A percentile compares a stretch with the other conserved stretches of the same genome.
Conservation (phyloP, 2,113 vertebrate species). For the Myrmecobius fasciatus region DNA sequence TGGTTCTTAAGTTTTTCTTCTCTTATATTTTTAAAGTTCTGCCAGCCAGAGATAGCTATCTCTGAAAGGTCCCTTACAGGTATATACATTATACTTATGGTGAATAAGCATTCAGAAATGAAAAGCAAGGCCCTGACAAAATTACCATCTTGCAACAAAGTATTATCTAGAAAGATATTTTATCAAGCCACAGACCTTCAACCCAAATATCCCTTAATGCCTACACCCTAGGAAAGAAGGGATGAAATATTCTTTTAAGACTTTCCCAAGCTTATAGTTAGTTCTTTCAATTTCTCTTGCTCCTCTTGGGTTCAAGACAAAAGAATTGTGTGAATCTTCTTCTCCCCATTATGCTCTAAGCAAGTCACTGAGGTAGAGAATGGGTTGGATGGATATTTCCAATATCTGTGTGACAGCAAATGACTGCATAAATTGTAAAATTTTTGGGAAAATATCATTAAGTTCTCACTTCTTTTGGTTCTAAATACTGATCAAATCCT, state of each 20-base stretch:
- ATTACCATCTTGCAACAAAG: slow-evolving; percentile 27
- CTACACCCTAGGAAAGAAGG: not conserved
- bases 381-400: slow-evolving; percentile 13
- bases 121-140: slow-evolving; percentile 36
- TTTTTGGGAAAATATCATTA: slow-evolving; percentile 34
- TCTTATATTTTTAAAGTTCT: not conserved
- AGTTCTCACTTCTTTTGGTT: slow-evolving; percentile 43
- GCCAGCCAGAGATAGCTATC: not conserved
- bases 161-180: slow-evolving; percentile 44
- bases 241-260: not conserved
- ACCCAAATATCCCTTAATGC: slow-evolving; percentile 41
- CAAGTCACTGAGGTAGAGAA: not conserved
- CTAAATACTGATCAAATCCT: slow-evolving; percentile 39
- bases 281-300: slow-evolving; percentile 45
- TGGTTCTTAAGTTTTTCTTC: not conserved
- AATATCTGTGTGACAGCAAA: slow-evolving; percentile 21
- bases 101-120: slow-evolving; percentile 39
- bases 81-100: slow-evolving; percentile 32
- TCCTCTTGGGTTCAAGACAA: not conserved
- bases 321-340: slow-evolving; percentile 25
- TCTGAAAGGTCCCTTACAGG: not conserved
- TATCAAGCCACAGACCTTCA: slow-evolving; percentile 45
- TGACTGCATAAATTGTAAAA: slow-evolving; percentile 37
- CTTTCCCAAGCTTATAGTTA: not conserved
- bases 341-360: slow-evolving; percentile 28